Percentiles rank a stretch among this genome's conserved stretches.
Evolutionary conservation across 1,140 invertebrate species (phyloP).

Genomic region (Amyelois transitella): DNA sequence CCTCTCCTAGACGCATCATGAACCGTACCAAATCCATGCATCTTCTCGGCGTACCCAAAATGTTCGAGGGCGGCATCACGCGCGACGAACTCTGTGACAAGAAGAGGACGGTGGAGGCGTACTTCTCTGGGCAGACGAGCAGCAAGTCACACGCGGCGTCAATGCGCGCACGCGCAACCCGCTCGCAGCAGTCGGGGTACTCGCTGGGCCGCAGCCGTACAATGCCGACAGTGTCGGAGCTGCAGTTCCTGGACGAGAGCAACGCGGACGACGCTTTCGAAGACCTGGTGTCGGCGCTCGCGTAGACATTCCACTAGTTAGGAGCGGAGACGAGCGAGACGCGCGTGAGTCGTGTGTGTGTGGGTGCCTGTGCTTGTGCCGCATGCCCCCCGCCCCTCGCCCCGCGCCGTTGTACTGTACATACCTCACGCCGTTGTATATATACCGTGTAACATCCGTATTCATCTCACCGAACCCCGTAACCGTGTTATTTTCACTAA

Average conservation of each 20-base stretch:
- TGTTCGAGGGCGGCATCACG: conserved; percentile 85
- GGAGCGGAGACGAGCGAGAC: conserved; percentile 54
- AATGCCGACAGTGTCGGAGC: conserved; percentile 80
- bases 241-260: conserved; percentile 79
- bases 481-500: conserved; percentile 71
- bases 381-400: conserved; percentile 35
- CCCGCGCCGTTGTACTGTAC: conserved; percentile 18
- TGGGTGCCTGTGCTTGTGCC: conserved; percentile 60
- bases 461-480: conserved; percentile 47
- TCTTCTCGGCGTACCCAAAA: conserved; percentile 80
- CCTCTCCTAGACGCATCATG: conserved; percentile 65
- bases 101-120: conserved; percentile 86
- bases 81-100: conserved; percentile 83
- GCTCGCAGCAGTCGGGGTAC: conserved; percentile 67
- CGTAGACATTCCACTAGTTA: conserved; percentile 68
- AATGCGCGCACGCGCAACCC: conserved; percentile 52
- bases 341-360: conserved; percentile 72
- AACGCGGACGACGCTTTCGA: conserved; percentile 86
- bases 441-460: conserved; percentile 33
- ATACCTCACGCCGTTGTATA: conserved; percentile 30
- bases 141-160: conserved; percentile 37
- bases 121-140: conserved; percentile 76
- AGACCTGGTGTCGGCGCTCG: conserved; percentile 79
- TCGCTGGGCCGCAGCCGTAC: conserved; percentile 81
- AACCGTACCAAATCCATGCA: conserved; percentile 83